These are phyloP conservation scores for Falco berigora DNA, from an alignment of 2,797 vertebrate species.

Conservation along the genomic window DNA sequence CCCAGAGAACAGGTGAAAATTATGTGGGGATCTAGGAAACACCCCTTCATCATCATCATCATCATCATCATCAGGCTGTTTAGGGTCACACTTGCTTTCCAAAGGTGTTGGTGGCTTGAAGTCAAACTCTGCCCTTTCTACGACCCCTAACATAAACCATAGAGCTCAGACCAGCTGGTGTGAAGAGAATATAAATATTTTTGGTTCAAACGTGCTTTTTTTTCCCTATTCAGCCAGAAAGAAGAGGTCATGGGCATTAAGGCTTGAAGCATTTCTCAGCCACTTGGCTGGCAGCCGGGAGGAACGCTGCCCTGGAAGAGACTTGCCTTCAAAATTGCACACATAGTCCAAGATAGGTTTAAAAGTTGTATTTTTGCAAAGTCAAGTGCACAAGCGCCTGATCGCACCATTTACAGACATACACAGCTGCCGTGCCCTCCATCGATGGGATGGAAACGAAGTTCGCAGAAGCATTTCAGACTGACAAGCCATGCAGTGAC, in stretches of 20 bases:
- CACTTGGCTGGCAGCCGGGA: not conserved
- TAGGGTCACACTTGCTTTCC: not conserved
- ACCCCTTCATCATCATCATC: not conserved
- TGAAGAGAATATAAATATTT: not conserved
- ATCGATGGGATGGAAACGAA: fast-evolving
- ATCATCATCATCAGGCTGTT: not conserved
- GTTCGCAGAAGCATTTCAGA: not conserved
- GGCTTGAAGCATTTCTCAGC: not conserved
- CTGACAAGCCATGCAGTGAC: not conserved
- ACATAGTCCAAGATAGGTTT: fast-evolving
- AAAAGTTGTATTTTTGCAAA: not conserved
- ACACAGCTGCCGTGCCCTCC: not conserved
- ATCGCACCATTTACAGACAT: fast-evolving
- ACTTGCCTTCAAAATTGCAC: fast-evolving
- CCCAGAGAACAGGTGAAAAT: not conserved
- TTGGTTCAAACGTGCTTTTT: not conserved
- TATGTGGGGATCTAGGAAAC: not conserved
- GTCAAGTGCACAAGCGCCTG: not conserved
- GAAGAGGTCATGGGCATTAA: not conserved
- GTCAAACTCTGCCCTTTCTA: not conserved
- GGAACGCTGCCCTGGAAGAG: not conserved
- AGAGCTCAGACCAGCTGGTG: not conserved
- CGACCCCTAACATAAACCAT: not conserved
- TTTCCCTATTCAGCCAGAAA: not conserved
- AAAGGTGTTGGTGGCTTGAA: not conserved